Evolutionary conservation across 2,888 invertebrate species (phyloP), one percentile per base, ranked within the genome.

Genomic region (Bellardia pandia): DNA sequence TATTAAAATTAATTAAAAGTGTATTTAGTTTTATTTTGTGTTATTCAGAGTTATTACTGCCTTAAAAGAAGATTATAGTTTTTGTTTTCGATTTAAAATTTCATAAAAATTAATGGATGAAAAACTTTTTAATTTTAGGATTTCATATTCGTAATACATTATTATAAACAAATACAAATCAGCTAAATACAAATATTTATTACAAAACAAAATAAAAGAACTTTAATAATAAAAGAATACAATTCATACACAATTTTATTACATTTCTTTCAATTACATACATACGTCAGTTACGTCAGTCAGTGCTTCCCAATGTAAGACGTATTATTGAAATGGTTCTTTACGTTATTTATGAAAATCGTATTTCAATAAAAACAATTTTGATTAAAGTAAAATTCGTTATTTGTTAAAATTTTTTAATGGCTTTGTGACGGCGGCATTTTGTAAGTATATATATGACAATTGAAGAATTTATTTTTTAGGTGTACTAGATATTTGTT

Each of bases 121-220:
- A 33, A 75, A 48, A 14, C 11, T 48, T 13, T n/a, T 75, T 42
- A 16, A 53, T 56, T 14, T n/a, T 77, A 66, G 7, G 37, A 40
- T 56, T 42, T 66, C 3, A 45, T 56, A 56, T 56, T 56, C 56
- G 48, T 30, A 37, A 23, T 16, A 33, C 23, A 23, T 23, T 23
- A 72, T 69, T 42, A 56, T 5, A 40, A 71, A 56, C 8, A 56
- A 72, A 74, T 53, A 14, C 8, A 56, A 77, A 56, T 66, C n/a
- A 30, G 40, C 8, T 30, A 42, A 66, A 5, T 40, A 40, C 16
- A 66, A 30, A 40, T 78, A 69, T 78, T 78, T 78, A 78, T 69
- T 69, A 58, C 2, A 48, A 48, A 56, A 23, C 1, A 23, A 69
- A n/a, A 56, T 33, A 33, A 33, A 76, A 64, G 14, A 14, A n/a